Conservation (phyloP, 2,797 vertebrate species). For the Lepus townsendii region DNA sequence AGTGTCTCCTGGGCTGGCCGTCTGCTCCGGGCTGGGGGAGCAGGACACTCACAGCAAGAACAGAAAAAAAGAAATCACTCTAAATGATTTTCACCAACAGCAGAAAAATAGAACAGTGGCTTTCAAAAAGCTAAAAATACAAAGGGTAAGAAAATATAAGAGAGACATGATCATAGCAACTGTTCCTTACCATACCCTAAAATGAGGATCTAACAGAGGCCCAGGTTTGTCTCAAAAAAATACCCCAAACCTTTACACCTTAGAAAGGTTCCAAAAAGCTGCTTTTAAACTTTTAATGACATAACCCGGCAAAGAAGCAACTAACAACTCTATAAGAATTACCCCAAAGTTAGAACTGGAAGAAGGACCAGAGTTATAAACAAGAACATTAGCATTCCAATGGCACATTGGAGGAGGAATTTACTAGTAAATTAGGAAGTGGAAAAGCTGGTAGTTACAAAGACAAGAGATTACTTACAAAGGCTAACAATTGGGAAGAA, state of each 20-base stretch:
- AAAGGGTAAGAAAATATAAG: slow-evolving; percentile 1
- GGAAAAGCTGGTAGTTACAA: neutral
- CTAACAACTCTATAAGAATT: neutral
- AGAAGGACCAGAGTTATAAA: neutral
- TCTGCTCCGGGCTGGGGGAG: neutral
- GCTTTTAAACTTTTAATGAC: slow-evolving; percentile 43
- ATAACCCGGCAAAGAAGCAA: neutral
- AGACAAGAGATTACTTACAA: slow-evolving; percentile 4
- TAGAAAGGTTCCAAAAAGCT: slow-evolving; percentile 46
- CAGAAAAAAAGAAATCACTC: neutral
- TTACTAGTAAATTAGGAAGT: neutral
- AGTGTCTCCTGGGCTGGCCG: neutral
- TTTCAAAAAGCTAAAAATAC: slow-evolving; percentile 30
- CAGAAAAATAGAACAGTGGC: neutral
- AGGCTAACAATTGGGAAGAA: neutral
- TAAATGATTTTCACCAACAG: neutral
- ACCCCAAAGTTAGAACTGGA: neutral
- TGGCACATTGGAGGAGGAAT: neutral
- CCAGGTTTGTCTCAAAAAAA: slow-evolving; percentile 14
- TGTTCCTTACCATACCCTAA: neutral
- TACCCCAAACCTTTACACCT: neutral
- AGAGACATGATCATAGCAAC: neutral
- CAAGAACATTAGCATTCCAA: neutral
- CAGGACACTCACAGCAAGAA: neutral
- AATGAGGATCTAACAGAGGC: neutral